Evolutionary conservation across 2,888 invertebrate genomes (phyloP).

Genomic region (Epinotia brunnichana): DNA sequence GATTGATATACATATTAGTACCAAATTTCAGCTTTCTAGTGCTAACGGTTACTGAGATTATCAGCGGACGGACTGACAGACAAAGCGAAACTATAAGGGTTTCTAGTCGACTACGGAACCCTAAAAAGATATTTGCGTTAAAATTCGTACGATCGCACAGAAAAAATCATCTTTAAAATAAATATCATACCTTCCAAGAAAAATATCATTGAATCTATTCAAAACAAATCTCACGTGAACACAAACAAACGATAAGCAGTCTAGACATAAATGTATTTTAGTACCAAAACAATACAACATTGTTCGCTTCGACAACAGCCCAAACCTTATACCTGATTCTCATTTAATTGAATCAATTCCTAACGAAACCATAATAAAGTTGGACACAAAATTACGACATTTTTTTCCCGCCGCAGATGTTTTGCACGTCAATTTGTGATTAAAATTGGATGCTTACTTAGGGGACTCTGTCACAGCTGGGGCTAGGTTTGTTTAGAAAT

Average conservation of each 20-base stretch:
- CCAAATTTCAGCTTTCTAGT: no score
- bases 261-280: not conserved
- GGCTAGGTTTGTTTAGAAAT: slow-evolving; percentile 23
- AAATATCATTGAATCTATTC: not conserved
- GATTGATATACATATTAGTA: no score
- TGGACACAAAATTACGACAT: slow-evolving; percentile 27
- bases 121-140: no score
- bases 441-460: slow-evolving; percentile 26
- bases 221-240: not conserved
- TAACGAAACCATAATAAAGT: slow-evolving; percentile 5
- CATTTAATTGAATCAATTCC: slow-evolving; percentile 1
- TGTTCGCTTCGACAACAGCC: not conserved
- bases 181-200: not conserved
- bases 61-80: no score
- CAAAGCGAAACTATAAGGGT: no score
- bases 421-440: slow-evolving; percentile 37
- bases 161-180: not conserved
- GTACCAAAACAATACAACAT: not conserved
- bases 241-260: not conserved
- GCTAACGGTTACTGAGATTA: no score
- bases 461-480: slow-evolving; percentile 36
- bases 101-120: no score
- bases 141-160: no score
- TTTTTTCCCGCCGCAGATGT: slow-evolving; percentile 33
- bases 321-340: not conserved